Percentiles rank a stretch among this genome's conserved stretches.
These are phyloP conservation scores for Petrocephalus microphthalmus DNA, from an alignment of 2,113 vertebrate species.

Conservation along the genomic window DNA sequence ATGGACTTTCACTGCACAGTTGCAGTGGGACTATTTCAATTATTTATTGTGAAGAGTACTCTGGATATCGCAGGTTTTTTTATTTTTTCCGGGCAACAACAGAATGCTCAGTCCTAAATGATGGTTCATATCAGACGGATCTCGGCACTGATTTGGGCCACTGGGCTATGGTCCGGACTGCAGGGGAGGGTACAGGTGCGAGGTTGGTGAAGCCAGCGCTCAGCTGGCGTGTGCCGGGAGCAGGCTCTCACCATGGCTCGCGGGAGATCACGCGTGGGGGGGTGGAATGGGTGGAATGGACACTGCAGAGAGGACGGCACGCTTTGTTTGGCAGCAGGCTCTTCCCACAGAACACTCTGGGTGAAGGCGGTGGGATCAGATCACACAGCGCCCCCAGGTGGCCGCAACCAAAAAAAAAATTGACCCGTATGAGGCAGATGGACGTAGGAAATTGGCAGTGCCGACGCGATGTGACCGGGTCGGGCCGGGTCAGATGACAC, in stretches of 20 bases:
- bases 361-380: conserved; percentile 38
- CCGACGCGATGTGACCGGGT: not conserved
- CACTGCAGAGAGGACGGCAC: conserved; percentile 11
- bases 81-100: conserved; percentile 46
- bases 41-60: conserved; percentile 54
- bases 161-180: conserved; percentile 29
- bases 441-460: conserved; percentile 29
- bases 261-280: too few species aligned
- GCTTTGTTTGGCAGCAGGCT: conserved; percentile 35
- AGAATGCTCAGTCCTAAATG: conserved; percentile 34
- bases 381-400: conserved; percentile 32
- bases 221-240: not conserved
- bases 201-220: not conserved
- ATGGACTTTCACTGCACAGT: conserved; percentile 49
- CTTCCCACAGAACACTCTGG: conserved; percentile 35
- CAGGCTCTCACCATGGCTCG: conserved; percentile 1
- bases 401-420: conserved; percentile 39
- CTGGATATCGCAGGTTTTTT: conserved; percentile 45
- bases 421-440: conserved; percentile 42
- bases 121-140: conserved; percentile 26
- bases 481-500: not conserved
- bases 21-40: conserved; percentile 55
- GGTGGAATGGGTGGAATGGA: not conserved
- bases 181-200: conserved; percentile 31
- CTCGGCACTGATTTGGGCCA: conserved; percentile 8